These are phyloP conservation scores for Apotomis capreana DNA, from an alignment of 2,888 invertebrate genomes.

Conservation along the genomic window DNA sequence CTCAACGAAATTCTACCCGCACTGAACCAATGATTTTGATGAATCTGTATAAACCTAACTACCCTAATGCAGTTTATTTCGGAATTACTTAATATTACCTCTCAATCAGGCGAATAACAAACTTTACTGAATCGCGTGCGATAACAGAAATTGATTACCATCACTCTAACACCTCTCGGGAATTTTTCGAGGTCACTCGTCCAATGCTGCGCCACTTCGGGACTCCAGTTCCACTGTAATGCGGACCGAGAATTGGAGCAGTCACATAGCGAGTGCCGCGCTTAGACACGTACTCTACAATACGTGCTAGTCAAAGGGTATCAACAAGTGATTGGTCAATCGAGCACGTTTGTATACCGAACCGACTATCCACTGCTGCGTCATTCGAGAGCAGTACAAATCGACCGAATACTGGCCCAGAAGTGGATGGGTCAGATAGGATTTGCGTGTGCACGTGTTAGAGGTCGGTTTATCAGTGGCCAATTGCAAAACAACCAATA, in stretches of 20 bases:
- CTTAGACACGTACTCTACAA: background rate
- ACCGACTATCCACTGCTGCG: conserved; percentile 3
- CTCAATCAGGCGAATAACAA: conserved; percentile 44
- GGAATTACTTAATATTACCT: conserved; percentile 17
- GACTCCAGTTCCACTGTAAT: background rate
- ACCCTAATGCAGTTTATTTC: no score
- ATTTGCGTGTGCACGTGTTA: background rate
- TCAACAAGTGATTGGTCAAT: conserved; percentile 5
- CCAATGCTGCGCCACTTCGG: conserved; percentile 7
- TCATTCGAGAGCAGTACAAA: background rate
- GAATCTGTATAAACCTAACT: no score
- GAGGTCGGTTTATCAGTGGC: conserved; percentile 52
- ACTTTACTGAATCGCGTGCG: conserved; percentile 46
- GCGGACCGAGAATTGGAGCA: conserved; percentile 11
- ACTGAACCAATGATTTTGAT: no score
- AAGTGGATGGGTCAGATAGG: background rate
- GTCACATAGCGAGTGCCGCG: background rate
- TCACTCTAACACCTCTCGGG: conserved; percentile 8
- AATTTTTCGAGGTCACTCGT: background rate
- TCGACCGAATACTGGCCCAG: background rate
- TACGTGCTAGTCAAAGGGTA: conserved; percentile 9
- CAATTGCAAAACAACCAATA: conserved; percentile 56
- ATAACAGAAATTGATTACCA: conserved; percentile 48
- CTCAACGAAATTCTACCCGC: background rate
- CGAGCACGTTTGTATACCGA: background rate